Evolutionary conservation across 2,888 invertebrate genomes (phyloP).

Genomic region (Phalera bucephala): DNA sequence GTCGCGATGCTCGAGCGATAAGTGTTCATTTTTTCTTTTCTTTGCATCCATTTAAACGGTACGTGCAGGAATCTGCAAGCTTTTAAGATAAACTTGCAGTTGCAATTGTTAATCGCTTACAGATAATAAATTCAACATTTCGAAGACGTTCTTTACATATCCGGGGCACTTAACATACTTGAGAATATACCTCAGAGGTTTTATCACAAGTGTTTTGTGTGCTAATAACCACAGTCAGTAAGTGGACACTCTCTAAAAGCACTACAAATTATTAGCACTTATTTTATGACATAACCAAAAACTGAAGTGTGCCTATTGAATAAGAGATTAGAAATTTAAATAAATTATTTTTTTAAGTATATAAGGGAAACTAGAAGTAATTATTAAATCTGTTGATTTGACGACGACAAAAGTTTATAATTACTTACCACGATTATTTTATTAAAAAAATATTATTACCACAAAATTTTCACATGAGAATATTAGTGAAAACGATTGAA

Average conservation of each 20-base stretch:
- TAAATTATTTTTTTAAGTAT: conserved; percentile 26
- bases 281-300: conserved; percentile 57
- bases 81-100: conserved; percentile 18
- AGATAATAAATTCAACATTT: conserved; percentile 40
- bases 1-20: conserved; percentile 27
- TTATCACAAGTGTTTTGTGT: conserved; percentile 31
- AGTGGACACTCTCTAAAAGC: conserved; percentile 56
- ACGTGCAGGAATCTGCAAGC: conserved; percentile 9
- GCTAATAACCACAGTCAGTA: conserved; percentile 26
- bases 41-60: conserved; percentile 13
- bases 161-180: conserved; percentile 53
- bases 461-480: background rate
- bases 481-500: conserved; percentile 1
- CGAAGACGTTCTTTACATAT: conserved; percentile 31
- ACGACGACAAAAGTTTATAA: too few relatives aligned
- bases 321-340: conserved; percentile 46
- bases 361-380: too few relatives aligned
- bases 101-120: conserved; percentile 35
- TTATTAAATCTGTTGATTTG: too few relatives aligned
- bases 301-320: conserved; percentile 41
- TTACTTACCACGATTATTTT: conserved; percentile 3
- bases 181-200: conserved; percentile 41
- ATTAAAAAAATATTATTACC: background rate
- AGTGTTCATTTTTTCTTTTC: conserved; percentile 4
- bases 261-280: conserved; percentile 55